A percentile compares a stretch with the other conserved stretches of the same genome.
phyloP scores from a whole-genome alignment of 1,140 invertebrate genomes.

The honey bee (Apis mellifera) region Amel_HAv3.1 CM009943.2:4068501-4069000 shows the following conservation, averaged over 20 bases:
- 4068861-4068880: background rate
- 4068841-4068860: background rate
- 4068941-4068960: background rate
- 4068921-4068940: background rate
- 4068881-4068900: background rate
- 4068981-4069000: background rate
- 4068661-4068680: slow-evolving; percentile 46
- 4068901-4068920: background rate
- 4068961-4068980: background rate
- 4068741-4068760: background rate
- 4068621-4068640: slow-evolving; percentile 66
- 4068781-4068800: slow-evolving; percentile 4
- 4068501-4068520: slow-evolving; percentile 40
- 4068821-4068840: slow-evolving; percentile 1
- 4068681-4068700: slow-evolving; percentile 47
- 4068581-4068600: slow-evolving; percentile 42
- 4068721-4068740: background rate
- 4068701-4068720: slow-evolving; percentile 15
- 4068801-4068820: background rate
- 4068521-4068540: background rate
- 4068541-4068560: background rate
- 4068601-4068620: slow-evolving; percentile 60
- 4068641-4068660: slow-evolving; percentile 70
- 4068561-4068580: slow-evolving; percentile 68
- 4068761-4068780: too few species aligned